Base-by-base conservation (phyloP, 1,140 invertebrate species). In the Coenobita brevimanus region DNA sequence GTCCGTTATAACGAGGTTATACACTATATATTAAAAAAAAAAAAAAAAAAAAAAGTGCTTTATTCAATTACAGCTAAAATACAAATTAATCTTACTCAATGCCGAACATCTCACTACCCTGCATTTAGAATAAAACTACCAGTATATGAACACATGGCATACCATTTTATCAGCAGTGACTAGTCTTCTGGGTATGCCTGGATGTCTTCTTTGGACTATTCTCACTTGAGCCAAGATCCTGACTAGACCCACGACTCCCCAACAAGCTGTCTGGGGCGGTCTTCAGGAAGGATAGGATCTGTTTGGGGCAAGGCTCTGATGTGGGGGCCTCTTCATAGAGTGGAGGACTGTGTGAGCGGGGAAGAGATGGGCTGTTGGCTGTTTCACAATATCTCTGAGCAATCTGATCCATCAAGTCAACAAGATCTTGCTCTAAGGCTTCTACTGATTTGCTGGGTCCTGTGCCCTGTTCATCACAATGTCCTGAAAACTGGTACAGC, bases 261-360 rank as follows among this genome's bases (percentile, higher is more conserved):
- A 24, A 78, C 27, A 85, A 64, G 64, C 71, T 85, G 4, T 50
- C 67, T 15, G 82, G 82, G 17, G 82, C 71, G 60, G 30, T 85
- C 4, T 30, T 17, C 4, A 33, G 24, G 1, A 85, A 27, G 0
- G 82, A 85, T 3, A 41, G 30, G n/a, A 46, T n/a, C 54, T 76
- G 71, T 27, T 36, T 50, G 17, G 33, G 41, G 33, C 8, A 41
- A 24, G 71, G 36, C 36, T 64, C 62, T 27, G n/a, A 33, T 4
- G 57, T 54, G 33, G 71, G 54, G 21, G 46, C 13, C 24, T 62
- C 71, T 54, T 75, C 69, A 27, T 75, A 43, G n/a, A 15, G 24
- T 15, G 67, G 69, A 60, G 27, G 30, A 36, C 8, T 21, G 21
- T 60, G 43, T 30, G 33, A 8, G n/a, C 3, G 41, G 21, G 62